Evolutionary conservation across 2,797 vertebrate genomes (phyloP), one percentile per base, ranked within the genome.

Genomic region (Furcifer pardalis): DNA sequence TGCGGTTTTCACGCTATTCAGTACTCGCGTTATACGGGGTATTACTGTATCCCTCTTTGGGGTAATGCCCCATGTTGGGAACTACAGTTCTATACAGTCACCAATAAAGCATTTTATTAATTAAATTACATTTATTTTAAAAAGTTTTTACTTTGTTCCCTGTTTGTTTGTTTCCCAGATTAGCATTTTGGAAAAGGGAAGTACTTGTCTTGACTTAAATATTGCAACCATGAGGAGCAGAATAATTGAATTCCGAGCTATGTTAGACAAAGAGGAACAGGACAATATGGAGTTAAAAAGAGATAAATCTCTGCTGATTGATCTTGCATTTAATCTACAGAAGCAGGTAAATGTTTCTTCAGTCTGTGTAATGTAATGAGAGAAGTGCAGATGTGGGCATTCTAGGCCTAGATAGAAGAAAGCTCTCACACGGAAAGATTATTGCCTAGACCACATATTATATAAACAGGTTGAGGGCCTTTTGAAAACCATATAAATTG

Each of bases 291-390:
- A 92, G 37, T 59, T 92, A 30, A 60, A 49, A 65, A 89, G 86
- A 82, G 88, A 91, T 79, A 90, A 92, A 84, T 72, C 75, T 60
- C 76, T 90, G 25, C 76, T 91, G 71, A 49, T 89, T 65, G 89
- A 91, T 73, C 89, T 89, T 79, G 42, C 85, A 80, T 84, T 85
- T 76, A 80, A 82, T 71, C 81, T 91, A 77, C 86, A 92, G 84
- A 89, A 86, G 5, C 85, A 91, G 90, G 90, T 90, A 87, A 79
- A 71, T 37, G 35, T 3, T 75, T 71, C 62, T 83, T 12, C 72
- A 56, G 23, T 80, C 59, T 71, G 7, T 83, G 15, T 46, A 35
- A n/a, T 63, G 49, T 59, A 77, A 3, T 59, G 32, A 32, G 27
- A 8, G 66, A 5, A 5, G 19, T 44, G 73, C 40, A 77, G 60